phyloP scores from a whole-genome alignment of 2,888 invertebrate species.

The Diabrotica balteata region DNA sequence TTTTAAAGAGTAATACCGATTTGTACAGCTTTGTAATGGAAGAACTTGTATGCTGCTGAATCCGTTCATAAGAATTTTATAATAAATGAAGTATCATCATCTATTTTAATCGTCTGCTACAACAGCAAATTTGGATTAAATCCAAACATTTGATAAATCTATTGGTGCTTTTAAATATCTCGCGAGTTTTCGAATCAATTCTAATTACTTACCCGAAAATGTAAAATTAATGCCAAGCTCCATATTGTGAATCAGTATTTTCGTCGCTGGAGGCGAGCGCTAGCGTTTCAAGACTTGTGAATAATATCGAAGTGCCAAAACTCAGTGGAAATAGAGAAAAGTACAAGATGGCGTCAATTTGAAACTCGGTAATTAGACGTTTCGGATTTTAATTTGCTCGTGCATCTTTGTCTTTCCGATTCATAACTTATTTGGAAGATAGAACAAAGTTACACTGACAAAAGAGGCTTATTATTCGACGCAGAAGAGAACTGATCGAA shows the following conservation, averaged over 20 bases:
- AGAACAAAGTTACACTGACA: constrained; percentile 27
- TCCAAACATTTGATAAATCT: background rate
- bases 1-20: too few species aligned
- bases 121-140: background rate
- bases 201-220: background rate
- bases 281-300: constrained; percentile 29
- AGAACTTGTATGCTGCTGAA: too few species aligned
- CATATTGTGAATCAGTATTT: constrained; percentile 17
- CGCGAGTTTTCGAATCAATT: constrained; percentile 18
- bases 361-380: constrained; percentile 55
- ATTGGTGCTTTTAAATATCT: constrained; percentile 17
- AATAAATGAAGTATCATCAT: too few species aligned
- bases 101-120: too few species aligned
- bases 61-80: too few species aligned
- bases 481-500: background rate
- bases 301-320: constrained; percentile 38
- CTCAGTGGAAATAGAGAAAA: constrained; percentile 48
- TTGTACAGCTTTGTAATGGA: too few species aligned
- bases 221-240: background rate
- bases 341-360: constrained; percentile 54
- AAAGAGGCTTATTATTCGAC: constrained; percentile 5
- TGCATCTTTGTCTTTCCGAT: constrained; percentile 50
- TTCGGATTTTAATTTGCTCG: constrained; percentile 55
- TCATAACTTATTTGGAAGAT: constrained; percentile 43
- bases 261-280: constrained; percentile 29